Percentiles rank a stretch among this genome's conserved stretches.
phyloP scores from a whole-genome alignment of 2,888 invertebrate species.

The Cephus nigrinus region DNA sequence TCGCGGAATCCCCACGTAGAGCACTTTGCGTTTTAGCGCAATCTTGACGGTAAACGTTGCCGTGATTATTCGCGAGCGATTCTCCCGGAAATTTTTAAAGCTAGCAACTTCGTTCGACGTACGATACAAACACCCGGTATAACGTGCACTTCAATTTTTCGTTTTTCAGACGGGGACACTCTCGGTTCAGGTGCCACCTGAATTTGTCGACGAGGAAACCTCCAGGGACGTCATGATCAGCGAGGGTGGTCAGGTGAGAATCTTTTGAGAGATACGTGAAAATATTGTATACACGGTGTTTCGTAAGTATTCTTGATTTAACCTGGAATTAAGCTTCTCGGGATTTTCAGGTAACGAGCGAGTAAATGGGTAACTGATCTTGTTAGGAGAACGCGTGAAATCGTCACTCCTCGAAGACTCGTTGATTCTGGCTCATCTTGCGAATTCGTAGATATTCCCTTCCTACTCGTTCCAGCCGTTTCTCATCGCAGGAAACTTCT shows the following conservation, averaged over 20 bases:
- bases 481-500: background rate
- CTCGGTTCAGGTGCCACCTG: slow-evolving; percentile 91
- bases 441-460: background rate
- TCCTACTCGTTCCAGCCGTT: background rate
- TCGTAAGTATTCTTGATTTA: background rate
- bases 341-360: background rate
- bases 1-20: background rate
- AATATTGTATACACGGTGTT: background rate
- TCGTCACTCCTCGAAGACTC: background rate
- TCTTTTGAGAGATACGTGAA: background rate
- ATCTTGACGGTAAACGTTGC: background rate
- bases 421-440: background rate
- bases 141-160: background rate
- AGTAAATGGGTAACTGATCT: background rate
- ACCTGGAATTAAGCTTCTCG: background rate
- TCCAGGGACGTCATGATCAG: slow-evolving; percentile 90
- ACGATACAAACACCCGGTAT: background rate
- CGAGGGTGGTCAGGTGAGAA: slow-evolving; percentile 76
- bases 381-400: background rate
- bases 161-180: slow-evolving; percentile 81
- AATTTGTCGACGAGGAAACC: slow-evolving; percentile 86
- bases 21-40: background rate
- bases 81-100: background rate
- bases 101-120: background rate
- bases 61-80: background rate